Percentiles rank a stretch among this genome's conserved stretches.
Evolutionary conservation across 2,888 invertebrate species (phyloP).

Genomic region (Euclidia mi): DNA sequence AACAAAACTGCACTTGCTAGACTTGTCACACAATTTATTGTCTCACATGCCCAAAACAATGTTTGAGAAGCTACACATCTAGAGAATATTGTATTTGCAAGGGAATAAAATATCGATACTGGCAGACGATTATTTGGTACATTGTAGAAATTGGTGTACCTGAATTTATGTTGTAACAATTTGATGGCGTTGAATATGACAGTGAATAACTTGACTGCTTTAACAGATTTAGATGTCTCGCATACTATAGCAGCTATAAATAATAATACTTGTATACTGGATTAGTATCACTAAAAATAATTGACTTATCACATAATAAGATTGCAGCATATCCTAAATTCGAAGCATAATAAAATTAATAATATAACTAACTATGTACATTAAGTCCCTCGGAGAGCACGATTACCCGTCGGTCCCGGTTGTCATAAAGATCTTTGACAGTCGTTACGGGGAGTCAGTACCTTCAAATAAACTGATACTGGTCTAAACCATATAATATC

Average conservation of each 20-base stretch:
- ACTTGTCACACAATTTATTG: conserved; percentile 42
- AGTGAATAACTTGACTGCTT: conserved; percentile 17
- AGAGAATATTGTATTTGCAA: conserved; percentile 39
- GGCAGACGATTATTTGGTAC: background rate
- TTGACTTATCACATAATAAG: conserved; percentile 36
- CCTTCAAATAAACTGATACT: too few species aligned
- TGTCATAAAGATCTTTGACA: too few species aligned
- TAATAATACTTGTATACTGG: background rate
- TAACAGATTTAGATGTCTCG: conserved; percentile 38
- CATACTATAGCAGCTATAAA: conserved; percentile 7
- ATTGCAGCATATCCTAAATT: conserved; percentile 26
- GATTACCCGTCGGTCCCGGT: too few species aligned
- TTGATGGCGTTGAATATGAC: conserved; percentile 16
- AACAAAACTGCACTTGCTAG: conserved; percentile 35
- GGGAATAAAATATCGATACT: conserved; percentile 33
- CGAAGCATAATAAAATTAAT: conserved; percentile 30
- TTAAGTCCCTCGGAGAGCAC: too few species aligned
- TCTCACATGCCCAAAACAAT: conserved; percentile 23
- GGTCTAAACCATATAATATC: too few species aligned
- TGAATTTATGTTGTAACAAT: conserved; percentile 37
- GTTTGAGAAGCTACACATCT: conserved; percentile 26
- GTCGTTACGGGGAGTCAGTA: too few species aligned
- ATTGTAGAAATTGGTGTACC: conserved; percentile 30
- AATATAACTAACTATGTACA: background rate
- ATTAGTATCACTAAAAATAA: conserved; percentile 13